Base-by-base conservation (phyloP, 2,113 vertebrate genomes). In the Gallinago paraguaiae region DNA sequence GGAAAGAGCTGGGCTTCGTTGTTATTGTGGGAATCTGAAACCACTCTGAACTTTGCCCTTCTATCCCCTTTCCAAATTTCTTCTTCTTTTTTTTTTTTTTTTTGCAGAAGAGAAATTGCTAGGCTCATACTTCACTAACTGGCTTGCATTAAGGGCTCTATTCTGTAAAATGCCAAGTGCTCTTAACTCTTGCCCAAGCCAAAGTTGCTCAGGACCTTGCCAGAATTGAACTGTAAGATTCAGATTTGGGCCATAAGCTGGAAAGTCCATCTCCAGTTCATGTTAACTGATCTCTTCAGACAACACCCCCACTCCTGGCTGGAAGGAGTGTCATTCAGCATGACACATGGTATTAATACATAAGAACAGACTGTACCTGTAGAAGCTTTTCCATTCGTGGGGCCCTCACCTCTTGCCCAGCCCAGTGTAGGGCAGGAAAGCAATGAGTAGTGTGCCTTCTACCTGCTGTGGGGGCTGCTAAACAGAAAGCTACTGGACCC, bases 1-100 rank as follows among this genome's bases (percentile, higher is more conserved):
- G 94, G 92, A 95, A 94, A 96, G 82, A 88, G 90, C 61, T 90
- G 56, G 91, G 64, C 74, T 95, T 96, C 43, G 25, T 89, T 97
- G 74, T 97, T 96, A 88, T 93, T 89, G 67, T 91, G 93, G 93
- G 89, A 97, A 96, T 93, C 81, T 79, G 91, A 96, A 97, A 97
- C 88, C 72, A 81, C 71, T 90, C 91, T 96, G 95, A 97, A 97
- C 91, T 96, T 96, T 96, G 91, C 64, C 77, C 92, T 83, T 79
- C 60, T 88, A 68, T 83, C 60, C 85, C 48, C 48, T 96, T 92
- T 97, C 92, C 94, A 96, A 97, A 82, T 91, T 86, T 95, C 22
- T 82, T 86, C 39, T 57, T 56, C 14, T 78, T 87, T 77, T 7
- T 27, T 51, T 91, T 37, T 57, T 56, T 18, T 78, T 85, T 77